Conservation (phyloP, 2,113 vertebrate genomes). For the Thryonomys swinderianus region DNA sequence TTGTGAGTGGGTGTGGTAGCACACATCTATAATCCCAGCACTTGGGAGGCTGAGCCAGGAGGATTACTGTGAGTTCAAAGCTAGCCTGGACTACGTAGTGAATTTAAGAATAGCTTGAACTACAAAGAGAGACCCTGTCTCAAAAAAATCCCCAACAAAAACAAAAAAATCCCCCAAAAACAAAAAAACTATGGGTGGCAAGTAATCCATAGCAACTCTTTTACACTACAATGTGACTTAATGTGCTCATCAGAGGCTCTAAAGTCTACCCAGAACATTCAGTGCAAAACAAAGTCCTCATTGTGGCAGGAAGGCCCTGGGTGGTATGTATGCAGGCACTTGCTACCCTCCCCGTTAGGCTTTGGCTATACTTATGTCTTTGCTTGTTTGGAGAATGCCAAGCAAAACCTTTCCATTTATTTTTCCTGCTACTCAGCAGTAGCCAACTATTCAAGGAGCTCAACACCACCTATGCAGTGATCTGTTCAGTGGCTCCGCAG, state of each 20-base stretch:
- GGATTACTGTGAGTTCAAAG: too few species aligned
- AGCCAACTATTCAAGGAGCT: neutral
- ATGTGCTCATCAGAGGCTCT: neutral
- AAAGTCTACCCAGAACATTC: neutral
- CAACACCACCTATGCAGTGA: neutral
- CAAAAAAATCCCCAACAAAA: too few species aligned
- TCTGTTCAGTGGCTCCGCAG: conserved; percentile 10
- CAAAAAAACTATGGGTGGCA: conserved; percentile 10
- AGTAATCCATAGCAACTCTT: conserved; percentile 19
- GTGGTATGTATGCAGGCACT: neutral
- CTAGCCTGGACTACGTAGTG: too few species aligned
- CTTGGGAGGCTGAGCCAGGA: too few species aligned
- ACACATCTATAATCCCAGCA: too few species aligned
- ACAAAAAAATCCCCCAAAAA: too few species aligned
- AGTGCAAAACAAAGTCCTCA: neutral
- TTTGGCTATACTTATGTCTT: neutral
- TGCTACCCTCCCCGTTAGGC: neutral
- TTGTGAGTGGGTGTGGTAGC: too few species aligned
- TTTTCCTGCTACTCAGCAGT: neutral
- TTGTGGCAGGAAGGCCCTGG: neutral
- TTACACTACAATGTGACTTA: neutral
- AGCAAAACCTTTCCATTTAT: neutral
- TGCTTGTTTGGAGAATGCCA: neutral
- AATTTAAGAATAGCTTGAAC: too few species aligned
- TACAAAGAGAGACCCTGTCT: too few species aligned